Evolutionary conservation across 1,140 invertebrate genomes (phyloP).

Genomic region (Drosophila guanche): DNA sequence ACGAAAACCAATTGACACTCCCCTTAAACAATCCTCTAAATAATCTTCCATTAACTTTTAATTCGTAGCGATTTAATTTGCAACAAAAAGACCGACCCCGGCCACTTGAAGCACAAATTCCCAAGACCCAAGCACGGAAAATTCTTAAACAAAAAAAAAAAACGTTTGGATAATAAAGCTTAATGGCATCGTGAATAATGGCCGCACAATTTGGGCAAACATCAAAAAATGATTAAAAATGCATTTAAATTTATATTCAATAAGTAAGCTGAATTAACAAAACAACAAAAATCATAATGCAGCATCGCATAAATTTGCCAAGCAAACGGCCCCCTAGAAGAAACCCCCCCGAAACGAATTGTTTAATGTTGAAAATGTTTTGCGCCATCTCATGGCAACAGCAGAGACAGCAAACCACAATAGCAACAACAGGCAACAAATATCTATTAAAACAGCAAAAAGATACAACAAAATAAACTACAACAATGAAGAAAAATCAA

Average conservation of each 20-base stretch:
- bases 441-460: no score
- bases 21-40: no score
- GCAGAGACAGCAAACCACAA: constrained; percentile 22
- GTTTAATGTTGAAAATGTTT: constrained; percentile 58
- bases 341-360: constrained; percentile 44
- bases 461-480: constrained; percentile 22
- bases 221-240: constrained; percentile 76
- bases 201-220: constrained; percentile 45
- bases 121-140: not conserved
- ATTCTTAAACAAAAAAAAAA: not conserved
- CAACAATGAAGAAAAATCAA: constrained; percentile 64
- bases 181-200: constrained; percentile 62
- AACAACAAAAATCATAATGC: constrained; percentile 14
- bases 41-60: no score
- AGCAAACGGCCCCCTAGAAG: constrained; percentile 7
- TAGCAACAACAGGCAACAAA: constrained; percentile 20
- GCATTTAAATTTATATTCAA: constrained; percentile 72
- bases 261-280: constrained; percentile 52
- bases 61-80: no score
- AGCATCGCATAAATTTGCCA: constrained; percentile 56
- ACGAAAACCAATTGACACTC: no score
- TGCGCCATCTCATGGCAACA: constrained; percentile 49
- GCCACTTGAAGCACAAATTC: constrained; percentile 9
- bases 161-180: constrained; percentile 6
- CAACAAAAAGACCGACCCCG: no score